Evolutionary conservation across 2,888 invertebrate species (phyloP).

Genomic region (Epinotia bilunana): DNA sequence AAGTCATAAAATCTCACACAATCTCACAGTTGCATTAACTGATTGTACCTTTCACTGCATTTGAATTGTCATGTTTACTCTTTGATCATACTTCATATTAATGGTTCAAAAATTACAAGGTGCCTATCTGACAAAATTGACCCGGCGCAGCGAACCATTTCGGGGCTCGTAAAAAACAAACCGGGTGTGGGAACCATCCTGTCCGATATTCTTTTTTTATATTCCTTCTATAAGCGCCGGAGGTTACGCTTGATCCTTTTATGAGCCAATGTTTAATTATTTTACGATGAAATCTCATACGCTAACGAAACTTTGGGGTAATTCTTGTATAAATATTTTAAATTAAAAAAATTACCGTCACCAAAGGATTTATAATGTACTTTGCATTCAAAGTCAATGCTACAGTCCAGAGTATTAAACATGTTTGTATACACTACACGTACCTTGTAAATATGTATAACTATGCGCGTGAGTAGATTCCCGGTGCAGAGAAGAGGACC

Average conservation of each 20-base stretch:
- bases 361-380: not conserved
- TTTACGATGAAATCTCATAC: slow-evolving; percentile 56
- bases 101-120: slow-evolving; percentile 77
- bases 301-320: not conserved
- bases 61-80: slow-evolving; percentile 67
- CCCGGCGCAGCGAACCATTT: slow-evolving; percentile 61
- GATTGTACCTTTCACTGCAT: slow-evolving; percentile 60
- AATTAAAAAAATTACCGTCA: no score
- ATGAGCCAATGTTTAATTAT: slow-evolving; percentile 60
- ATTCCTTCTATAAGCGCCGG: slow-evolving; percentile 55
- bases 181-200: slow-evolving; percentile 74
- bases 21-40: slow-evolving; percentile 28
- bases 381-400: not conserved
- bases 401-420: not conserved
- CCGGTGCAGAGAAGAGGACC: not conserved
- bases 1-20: slow-evolving; percentile 14
- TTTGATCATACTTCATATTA: slow-evolving; percentile 69
- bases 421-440: not conserved
- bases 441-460: not conserved
- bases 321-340: not conserved
- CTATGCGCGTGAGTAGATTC: not conserved
- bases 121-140: slow-evolving; percentile 72
- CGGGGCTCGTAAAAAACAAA: slow-evolving; percentile 61
- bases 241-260: slow-evolving; percentile 64
- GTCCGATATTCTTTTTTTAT: slow-evolving; percentile 57